Percentiles rank a stretch among this genome's conserved stretches.
These are phyloP conservation scores for Apamea epomidion DNA, from an alignment of 2,888 invertebrate genomes.

Conservation along the genomic window DNA sequence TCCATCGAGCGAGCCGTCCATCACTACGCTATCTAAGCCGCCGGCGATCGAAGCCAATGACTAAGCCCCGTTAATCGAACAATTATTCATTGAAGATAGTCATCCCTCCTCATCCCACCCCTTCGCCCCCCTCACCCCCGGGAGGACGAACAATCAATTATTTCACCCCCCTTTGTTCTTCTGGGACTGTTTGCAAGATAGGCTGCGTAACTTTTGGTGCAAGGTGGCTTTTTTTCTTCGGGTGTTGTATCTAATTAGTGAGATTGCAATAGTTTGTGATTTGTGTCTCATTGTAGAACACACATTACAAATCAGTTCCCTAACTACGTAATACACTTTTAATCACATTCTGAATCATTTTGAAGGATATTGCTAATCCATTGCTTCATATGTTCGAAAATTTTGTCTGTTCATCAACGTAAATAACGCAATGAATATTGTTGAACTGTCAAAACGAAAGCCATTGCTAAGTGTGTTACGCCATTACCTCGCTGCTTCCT, in stretches of 20 bases:
- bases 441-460: background rate
- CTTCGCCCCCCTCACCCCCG: constrained; percentile 63
- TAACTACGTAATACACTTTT: no score
- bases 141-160: constrained; percentile 69
- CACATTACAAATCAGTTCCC: background rate
- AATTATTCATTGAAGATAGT: constrained; percentile 87
- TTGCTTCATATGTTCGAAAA: no score
- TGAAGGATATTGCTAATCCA: background rate
- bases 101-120: constrained; percentile 64
- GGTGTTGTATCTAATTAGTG: background rate
- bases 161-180: constrained; percentile 65
- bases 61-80: constrained; percentile 88
- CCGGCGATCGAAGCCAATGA: constrained; percentile 83
- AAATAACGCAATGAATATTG: background rate
- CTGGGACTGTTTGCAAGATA: constrained; percentile 49
- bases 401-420: no score
- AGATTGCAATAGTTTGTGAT: background rate
- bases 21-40: constrained; percentile 77
- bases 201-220: constrained; percentile 28
- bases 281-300: background rate
- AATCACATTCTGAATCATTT: background rate
- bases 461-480: background rate
- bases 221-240: constrained; percentile 37
- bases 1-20: constrained; percentile 55
- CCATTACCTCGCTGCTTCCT: no score